Conservation (phyloP, 2,113 vertebrate genomes). For the Balaenoptera acutorostrata region DNA sequence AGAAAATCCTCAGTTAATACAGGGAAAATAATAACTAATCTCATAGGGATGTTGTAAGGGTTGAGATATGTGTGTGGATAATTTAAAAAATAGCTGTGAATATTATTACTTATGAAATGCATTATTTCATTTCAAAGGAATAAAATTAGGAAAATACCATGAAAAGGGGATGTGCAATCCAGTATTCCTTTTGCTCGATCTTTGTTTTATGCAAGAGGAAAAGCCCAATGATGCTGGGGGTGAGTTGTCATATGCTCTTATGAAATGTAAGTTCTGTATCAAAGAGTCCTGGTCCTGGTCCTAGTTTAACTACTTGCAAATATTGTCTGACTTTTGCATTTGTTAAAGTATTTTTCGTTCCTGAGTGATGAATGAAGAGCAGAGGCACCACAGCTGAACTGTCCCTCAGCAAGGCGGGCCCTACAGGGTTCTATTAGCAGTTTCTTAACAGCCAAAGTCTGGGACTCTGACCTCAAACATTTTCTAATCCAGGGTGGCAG, state of each 20-base stretch:
- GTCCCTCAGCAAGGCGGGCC: not conserved
- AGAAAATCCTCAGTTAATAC: not conserved
- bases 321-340: not conserved
- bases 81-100: not conserved
- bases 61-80: not conserved
- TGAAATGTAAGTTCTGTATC: not conserved
- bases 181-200: not conserved
- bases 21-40: not conserved
- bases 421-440: not conserved
- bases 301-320: not conserved
- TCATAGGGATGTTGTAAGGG: not conserved
- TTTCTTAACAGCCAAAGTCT: not conserved
- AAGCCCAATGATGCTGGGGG: not conserved
- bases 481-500: not conserved
- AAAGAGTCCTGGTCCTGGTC: not conserved
- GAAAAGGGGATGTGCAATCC: not conserved
- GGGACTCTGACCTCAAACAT: not conserved
- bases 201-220: not conserved
- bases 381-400: not conserved
- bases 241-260: not conserved
- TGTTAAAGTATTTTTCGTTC: not conserved
- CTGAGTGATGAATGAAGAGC: not conserved
- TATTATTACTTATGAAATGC: not conserved
- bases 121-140: conserved; percentile 20
- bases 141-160: not conserved